These are phyloP conservation scores for Anadara kagoshimensis DNA, from an alignment of 1,140 invertebrate species.

Conservation along the genomic window DNA sequence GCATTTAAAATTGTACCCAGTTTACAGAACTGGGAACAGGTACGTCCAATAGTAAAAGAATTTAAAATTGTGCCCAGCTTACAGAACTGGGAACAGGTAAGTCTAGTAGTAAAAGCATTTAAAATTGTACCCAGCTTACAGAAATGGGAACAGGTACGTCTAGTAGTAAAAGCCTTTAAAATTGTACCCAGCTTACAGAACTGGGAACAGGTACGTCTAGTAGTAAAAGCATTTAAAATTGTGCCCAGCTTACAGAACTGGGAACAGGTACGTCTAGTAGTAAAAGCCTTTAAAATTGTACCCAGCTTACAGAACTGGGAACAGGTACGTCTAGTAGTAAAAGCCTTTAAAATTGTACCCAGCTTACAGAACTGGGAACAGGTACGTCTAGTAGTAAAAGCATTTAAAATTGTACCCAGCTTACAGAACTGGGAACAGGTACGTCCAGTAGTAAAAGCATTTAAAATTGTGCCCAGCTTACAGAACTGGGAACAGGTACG, in stretches of 20 bases:
- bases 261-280: too few species aligned
- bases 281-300: conserved; percentile 98
- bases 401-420: conserved; percentile 96
- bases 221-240: conserved; percentile 99
- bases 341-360: conserved; percentile 98
- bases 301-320: conserved; percentile 95
- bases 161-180: conserved; percentile 98
- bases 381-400: conserved; percentile 97
- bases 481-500: conserved; percentile 96
- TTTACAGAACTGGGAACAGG: conserved; percentile 95
- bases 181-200: conserved; percentile 94
- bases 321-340: too few species aligned
- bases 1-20: conserved; percentile 98
- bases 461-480: conserved; percentile 97
- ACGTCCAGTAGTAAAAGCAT: conserved; percentile 97
- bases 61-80: background rate
- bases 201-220: too few species aligned
- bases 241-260: conserved; percentile 95
- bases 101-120: conserved; percentile 97
- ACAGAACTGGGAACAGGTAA: too few species aligned
- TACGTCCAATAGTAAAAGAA: background rate
- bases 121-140: conserved; percentile 96
- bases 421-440: conserved; percentile 97
- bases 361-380: conserved; percentile 96
- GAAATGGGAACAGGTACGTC: conserved; percentile 98